Evolutionary conservation across 2,113 vertebrate genomes (phyloP).

Genomic region (Lophotis ruficrista): DNA sequence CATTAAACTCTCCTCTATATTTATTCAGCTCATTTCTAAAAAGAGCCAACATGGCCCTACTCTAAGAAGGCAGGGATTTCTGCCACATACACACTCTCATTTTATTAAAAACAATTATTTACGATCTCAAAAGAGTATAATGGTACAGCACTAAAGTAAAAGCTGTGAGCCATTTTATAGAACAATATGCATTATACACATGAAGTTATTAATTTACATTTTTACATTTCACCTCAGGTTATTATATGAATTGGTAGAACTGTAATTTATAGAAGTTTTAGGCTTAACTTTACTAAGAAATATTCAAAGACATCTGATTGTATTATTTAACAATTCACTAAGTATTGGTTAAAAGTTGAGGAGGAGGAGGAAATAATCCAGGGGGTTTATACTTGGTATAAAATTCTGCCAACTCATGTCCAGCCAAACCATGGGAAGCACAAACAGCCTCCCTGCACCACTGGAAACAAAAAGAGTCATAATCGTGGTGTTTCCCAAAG

Average conservation of each 20-base stretch:
- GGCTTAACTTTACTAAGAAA: not conserved
- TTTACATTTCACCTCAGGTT: not conserved
- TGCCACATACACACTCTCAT: not conserved
- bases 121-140: not conserved
- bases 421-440: not conserved
- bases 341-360: not conserved
- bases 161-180: conserved; percentile 1
- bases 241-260: not conserved
- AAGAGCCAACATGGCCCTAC: not conserved
- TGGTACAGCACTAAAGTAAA: not conserved
- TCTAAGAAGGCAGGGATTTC: not conserved
- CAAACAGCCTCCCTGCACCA: not conserved
- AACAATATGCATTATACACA: not conserved
- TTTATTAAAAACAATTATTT: not conserved
- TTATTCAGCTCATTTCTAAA: not conserved
- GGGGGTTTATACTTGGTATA: not conserved
- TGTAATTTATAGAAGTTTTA: not conserved
- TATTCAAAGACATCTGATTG: not conserved
- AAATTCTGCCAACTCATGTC: not conserved
- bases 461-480: not conserved
- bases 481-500: not conserved
- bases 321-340: not conserved
- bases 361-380: not conserved
- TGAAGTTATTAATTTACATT: conserved; percentile 23
- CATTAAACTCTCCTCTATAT: not conserved